These are phyloP conservation scores for Microcebus tavaratra DNA, from an alignment of 2,113 vertebrate species.

Conservation along the genomic window DNA sequence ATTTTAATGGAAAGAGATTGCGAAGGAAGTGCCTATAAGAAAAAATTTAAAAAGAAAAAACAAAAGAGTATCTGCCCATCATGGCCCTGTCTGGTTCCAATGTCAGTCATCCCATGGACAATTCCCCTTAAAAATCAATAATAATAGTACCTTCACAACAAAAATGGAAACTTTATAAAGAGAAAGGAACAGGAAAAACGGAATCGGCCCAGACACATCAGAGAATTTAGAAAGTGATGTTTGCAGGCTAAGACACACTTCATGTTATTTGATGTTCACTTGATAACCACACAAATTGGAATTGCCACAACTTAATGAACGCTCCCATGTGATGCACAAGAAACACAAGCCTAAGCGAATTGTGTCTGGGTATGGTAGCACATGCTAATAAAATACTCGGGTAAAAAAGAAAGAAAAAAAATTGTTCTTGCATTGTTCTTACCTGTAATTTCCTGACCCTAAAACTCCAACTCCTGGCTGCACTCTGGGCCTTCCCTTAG, in stretches of 20 bases:
- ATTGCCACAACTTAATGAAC: constrained; percentile 1
- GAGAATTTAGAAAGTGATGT: not conserved
- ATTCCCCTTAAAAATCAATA: not conserved
- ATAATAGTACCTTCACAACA: not conserved
- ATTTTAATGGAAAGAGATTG: not conserved
- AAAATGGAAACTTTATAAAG: not conserved
- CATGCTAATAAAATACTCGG: not conserved
- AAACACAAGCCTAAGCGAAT: not conserved
- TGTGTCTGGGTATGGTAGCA: not conserved
- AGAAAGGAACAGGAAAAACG: not conserved
- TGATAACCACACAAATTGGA: not conserved
- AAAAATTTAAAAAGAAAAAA: not conserved
- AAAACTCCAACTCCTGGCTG: not conserved
- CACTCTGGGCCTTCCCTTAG: not conserved
- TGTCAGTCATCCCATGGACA: not conserved
- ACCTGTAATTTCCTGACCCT: not conserved
- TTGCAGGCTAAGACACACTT: not conserved
- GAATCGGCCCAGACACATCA: not conserved
- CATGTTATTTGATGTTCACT: not conserved
- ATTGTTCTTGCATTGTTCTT: not conserved
- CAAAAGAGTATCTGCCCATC: not conserved
- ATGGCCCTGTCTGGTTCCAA: not conserved
- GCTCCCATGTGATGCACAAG: not conserved
- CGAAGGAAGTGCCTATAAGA: not conserved
- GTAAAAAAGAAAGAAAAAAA: not conserved